Evolutionary conservation across 2,888 invertebrate species (phyloP), one percentile per base, ranked within the genome.

Genomic region (Tetragnatha montana): DNA sequence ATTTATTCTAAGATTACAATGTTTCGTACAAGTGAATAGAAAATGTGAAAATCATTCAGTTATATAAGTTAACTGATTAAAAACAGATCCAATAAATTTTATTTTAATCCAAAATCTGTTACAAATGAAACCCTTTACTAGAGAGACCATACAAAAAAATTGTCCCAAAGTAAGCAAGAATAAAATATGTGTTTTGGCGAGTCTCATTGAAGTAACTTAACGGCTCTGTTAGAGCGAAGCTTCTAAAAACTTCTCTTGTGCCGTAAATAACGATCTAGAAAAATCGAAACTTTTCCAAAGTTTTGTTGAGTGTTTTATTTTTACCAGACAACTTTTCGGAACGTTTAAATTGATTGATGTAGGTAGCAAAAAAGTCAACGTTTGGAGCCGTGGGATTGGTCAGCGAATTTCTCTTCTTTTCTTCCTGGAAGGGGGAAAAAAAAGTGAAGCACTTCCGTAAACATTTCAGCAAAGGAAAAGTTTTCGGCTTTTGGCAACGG

Each of bases 261-360:
- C 81, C 69, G 81, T 74, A 68, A 81, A 87, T 87, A 87, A 87
- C 75, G 87, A 87, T 81, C 81, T 68, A 49, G 17, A 68, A 68
- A 78, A 80, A 80, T 86, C 74, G 80, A 81, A 87, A 87, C 68
- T 81, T 74, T 74, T 17, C 69, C 14, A 79, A 79, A 51, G 19
- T 80, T 80, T 76, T 79, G 14, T 47, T 8, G 12, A 69, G 47
- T 75, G 75, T 83, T 83, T 76, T 76, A 60, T 60, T 76, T 75
- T 84, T 60, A 79, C 69, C 10, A 49, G 68, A 74, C 70, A 70
- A 84, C 70, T 69, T 79, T 79, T 78, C 51, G 47, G 35, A 85
- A 51, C 85, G 85, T 79, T 85, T 85, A 85, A 85, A 85, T 85
- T 85, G 85, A 85, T 85, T 79, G 85, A 85, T 79, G 75, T 35